Evolutionary conservation across 37 sponge, comb jelly and placozoan species (phyloP), one percentile per base, ranked within the genome.

Genomic region (Cliona cf. orientalis): DNA sequence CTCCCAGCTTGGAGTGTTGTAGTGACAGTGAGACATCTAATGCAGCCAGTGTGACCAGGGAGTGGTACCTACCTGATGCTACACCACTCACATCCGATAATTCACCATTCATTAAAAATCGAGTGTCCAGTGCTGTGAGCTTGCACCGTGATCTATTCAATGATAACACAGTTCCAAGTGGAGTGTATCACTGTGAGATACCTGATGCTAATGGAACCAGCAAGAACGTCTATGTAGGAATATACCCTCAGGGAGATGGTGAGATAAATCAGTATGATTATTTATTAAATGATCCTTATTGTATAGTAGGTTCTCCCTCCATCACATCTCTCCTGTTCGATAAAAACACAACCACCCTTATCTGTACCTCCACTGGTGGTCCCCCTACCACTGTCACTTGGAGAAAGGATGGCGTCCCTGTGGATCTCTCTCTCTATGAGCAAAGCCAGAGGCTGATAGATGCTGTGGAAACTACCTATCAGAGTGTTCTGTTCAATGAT

Each of bases 331-430:
- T 49, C 14, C n/a, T 49, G 55, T 49, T 49, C 55, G 17, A 49
- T 49, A 49, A 17, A 49, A 17, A 19, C 17, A 17, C 55, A 11
- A 11, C 55, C 37, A 53, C 37, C 34, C 74, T 79, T 34, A 79
- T 53, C 36, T 79, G 79, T 41, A 66, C 56, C 33, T 66, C 67
- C 32, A 79, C 35, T 79, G 68, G 79, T 61, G 49, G 67, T 61
- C 79, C 79, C 29, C 29, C 45, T 49, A 63, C n/a, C 49, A 17
- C 49, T 37, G 79, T 79, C 46, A 31, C 38, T 25, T 79, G 79
- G 79, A 46, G 23, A 11, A 66, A 35, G 53, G 42, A 79, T 79
- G 79, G 79, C 25, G 14, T 12, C 22, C 58, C 32, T 21, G 60
- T 62, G 19, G 43, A 39, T 56, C 22, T 33, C 62, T n/a, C 64